Percentiles rank a stretch among this genome's conserved stretches.
Evolutionary conservation across 2,113 vertebrate species (phyloP).

Genomic region (Hystrix brachyura): DNA sequence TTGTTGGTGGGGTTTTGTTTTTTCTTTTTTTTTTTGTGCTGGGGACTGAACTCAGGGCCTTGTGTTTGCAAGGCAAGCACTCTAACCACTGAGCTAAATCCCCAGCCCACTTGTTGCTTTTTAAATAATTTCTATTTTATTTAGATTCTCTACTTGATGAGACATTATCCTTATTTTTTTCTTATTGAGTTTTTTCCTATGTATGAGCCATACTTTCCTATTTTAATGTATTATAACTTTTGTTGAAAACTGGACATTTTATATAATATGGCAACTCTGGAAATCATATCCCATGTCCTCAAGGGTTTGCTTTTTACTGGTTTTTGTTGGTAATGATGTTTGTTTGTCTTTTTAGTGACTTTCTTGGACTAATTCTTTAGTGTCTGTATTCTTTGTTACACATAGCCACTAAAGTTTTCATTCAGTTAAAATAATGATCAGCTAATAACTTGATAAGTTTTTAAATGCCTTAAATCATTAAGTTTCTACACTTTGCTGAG

Average conservation of each 20-base stretch:
- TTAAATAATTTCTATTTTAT: neutral
- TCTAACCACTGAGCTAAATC: too few species aligned
- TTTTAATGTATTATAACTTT: slow-evolving; percentile 17
- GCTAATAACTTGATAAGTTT: neutral
- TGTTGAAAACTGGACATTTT: slow-evolving; percentile 35
- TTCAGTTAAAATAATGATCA: slow-evolving; percentile 13
- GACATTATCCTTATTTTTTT: neutral
- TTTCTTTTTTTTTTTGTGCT: too few species aligned
- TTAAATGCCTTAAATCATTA: neutral
- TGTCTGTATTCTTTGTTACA: neutral
- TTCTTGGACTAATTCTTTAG: slow-evolving; percentile 9
- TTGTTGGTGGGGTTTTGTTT: neutral
- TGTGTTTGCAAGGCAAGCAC: too few species aligned
- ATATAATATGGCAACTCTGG: neutral
- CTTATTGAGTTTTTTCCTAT: neutral
- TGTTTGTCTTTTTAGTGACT: slow-evolving; percentile 25
- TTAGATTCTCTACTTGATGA: neutral
- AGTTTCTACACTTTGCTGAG: neutral
- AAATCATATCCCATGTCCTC: neutral
- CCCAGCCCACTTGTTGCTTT: neutral
- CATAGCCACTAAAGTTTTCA: slow-evolving; percentile 15
- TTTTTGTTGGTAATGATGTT: neutral
- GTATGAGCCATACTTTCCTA: neutral
- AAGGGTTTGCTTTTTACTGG: neutral
- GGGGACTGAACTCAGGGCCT: too few species aligned